Evolutionary conservation across 2,888 invertebrate species (phyloP).

Genomic region (Melinopterus prodromus): DNA sequence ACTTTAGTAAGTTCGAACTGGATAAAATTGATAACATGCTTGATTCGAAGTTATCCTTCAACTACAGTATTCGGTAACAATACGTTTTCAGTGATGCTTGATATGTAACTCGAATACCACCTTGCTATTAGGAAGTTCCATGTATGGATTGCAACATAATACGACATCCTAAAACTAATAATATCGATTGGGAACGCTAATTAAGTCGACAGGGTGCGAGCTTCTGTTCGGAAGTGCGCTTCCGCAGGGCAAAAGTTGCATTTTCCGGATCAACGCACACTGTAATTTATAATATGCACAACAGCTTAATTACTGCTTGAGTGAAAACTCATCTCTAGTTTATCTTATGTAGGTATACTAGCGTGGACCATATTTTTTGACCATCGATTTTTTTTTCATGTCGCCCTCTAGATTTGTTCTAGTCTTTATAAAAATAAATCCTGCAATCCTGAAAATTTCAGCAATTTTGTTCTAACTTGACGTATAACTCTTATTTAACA

Average conservation of each 20-base stretch:
- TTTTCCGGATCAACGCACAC: not conserved
- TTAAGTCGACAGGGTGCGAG: not conserved
- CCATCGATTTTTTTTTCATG: too few relatives aligned
- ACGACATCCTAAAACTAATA: conserved; percentile 16
- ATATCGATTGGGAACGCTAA: not conserved
- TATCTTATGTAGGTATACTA: not conserved
- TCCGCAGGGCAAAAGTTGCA: not conserved
- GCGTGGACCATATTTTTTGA: too few relatives aligned
- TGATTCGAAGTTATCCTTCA: too few relatives aligned
- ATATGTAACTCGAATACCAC: conserved; percentile 11
- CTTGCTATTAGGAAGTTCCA: conserved; percentile 15
- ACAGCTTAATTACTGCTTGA: not conserved
- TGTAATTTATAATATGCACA: not conserved
- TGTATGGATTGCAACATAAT: conserved; percentile 5
- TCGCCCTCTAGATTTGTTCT: too few relatives aligned
- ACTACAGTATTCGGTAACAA: too few relatives aligned
- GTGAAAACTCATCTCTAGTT: not conserved
- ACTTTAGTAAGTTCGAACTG: too few relatives aligned
- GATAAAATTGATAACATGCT: too few relatives aligned
- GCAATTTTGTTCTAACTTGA: too few relatives aligned
- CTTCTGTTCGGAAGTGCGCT: not conserved
- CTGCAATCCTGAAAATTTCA: too few relatives aligned
- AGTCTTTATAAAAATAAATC: too few relatives aligned
- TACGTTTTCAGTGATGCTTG: too few relatives aligned
- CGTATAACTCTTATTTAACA: too few relatives aligned